These are phyloP conservation scores for Rhopalosiphum padi DNA, from an alignment of 1,140 invertebrate genomes.

Conservation along the genomic window DNA sequence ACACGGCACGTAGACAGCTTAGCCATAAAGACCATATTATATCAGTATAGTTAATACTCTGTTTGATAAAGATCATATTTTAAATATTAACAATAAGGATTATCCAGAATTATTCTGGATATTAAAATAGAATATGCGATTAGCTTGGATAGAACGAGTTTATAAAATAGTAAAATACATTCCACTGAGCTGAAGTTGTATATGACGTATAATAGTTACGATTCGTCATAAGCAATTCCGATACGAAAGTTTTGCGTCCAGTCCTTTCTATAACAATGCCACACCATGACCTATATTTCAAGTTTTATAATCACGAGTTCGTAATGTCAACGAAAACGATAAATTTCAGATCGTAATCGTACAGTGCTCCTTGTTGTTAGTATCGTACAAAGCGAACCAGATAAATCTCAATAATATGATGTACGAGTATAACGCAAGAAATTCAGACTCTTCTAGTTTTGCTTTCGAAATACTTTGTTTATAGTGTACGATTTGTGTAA, in stretches of 20 bases:
- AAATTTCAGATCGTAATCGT: not conserved
- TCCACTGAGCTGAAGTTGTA: not conserved
- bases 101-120: not conserved
- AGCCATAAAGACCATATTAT: not conserved
- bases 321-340: not conserved
- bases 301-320: not conserved
- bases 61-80: not conserved
- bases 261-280: not conserved
- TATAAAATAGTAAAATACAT: not conserved
- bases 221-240: not conserved
- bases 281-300: constrained; percentile 30
- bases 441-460: not conserved
- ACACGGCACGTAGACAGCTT: not conserved
- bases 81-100: not conserved
- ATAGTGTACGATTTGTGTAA: not conserved
- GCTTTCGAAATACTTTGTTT: not conserved
- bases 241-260: not conserved
- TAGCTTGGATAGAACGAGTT: not conserved
- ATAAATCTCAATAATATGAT: not conserved
- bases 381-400: not conserved
- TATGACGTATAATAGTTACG: not conserved
- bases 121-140: not conserved
- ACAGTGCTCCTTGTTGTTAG: not conserved
- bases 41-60: not conserved
- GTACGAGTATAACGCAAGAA: not conserved